A percentile compares a stretch with the other conserved stretches of the same genome.
Evolutionary conservation across 2,888 invertebrate genomes (phyloP).

Genomic region (Nephrotoma guestfalica): DNA sequence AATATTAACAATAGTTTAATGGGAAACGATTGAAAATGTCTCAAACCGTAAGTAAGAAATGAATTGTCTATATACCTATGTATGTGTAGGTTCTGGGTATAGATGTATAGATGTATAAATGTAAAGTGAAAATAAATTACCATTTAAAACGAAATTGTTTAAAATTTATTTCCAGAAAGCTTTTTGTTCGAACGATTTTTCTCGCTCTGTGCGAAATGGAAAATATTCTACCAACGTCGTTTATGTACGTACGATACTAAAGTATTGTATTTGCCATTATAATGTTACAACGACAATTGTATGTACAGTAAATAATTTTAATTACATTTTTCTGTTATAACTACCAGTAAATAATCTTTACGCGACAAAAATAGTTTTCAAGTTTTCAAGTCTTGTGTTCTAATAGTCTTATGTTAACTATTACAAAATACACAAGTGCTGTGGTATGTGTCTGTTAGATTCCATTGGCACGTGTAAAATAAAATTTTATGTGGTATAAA

Average conservation of each 20-base stretch:
- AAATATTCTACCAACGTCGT: not conserved
- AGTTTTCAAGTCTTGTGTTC: not conserved
- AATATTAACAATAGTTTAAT: not conserved
- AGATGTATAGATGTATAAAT: not conserved
- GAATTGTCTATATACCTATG: too few relatives aligned
- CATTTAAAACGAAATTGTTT: not conserved
- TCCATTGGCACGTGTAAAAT: not conserved
- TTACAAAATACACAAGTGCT: too few relatives aligned
- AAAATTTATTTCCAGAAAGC: not conserved
- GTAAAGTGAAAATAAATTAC: not conserved
- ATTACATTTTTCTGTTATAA: not conserved
- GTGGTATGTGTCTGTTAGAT: not conserved
- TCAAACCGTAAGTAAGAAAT: not conserved
- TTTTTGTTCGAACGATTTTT: not conserved
- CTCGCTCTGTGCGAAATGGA: not conserved
- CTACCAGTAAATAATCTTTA: not conserved
- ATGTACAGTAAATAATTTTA: not conserved
- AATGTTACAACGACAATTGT: too few relatives aligned
- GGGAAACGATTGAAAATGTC: not conserved
- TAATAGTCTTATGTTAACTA: too few relatives aligned
- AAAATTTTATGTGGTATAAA: too few relatives aligned
- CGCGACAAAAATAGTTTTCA: not conserved
- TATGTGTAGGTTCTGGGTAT: too few relatives aligned
- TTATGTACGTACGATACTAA: too few relatives aligned
- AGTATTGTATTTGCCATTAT: not conserved